Evolutionary conservation across 2,797 vertebrate species (phyloP).

Genomic region (Masticophis lateralis): DNA sequence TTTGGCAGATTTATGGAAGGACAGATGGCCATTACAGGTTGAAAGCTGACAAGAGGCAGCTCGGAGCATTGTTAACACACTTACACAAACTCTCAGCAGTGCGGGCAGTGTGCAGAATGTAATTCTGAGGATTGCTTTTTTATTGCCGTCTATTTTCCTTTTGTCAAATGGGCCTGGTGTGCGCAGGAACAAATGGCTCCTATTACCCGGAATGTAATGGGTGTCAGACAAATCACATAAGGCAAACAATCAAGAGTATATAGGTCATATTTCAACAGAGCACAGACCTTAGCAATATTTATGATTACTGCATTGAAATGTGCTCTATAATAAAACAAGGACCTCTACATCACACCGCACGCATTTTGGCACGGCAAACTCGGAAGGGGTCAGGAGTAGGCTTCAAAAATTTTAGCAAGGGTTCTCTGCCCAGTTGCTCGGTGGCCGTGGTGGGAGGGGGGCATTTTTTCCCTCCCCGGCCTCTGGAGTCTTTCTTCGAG

Average conservation of each 20-base stretch:
- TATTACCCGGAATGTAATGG: constrained; percentile 87
- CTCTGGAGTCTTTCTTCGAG: too few relatives aligned
- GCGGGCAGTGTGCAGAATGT: constrained; percentile 77
- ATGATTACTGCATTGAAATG: constrained; percentile 87
- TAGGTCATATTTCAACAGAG: constrained; percentile 82
- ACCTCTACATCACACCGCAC: constrained; percentile 79
- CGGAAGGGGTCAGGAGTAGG: constrained; percentile 48
- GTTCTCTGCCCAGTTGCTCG: too few relatives aligned
- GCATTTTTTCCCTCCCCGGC: too few relatives aligned
- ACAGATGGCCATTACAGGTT: constrained; percentile 95
- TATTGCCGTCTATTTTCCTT: constrained; percentile 83
- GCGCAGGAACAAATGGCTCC: constrained; percentile 91
- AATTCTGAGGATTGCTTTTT: constrained; percentile 86
- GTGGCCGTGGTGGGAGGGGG: too few relatives aligned
- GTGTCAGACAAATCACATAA: constrained; percentile 83
- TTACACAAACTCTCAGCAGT: constrained; percentile 89
- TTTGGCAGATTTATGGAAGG: constrained; percentile 91
- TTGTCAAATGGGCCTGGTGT: constrained; percentile 83
- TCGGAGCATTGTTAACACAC: constrained; percentile 97
- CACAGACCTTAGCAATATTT: constrained; percentile 80
- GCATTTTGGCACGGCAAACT: constrained; percentile 80
- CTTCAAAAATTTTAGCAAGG: too few relatives aligned
- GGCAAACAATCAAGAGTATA: constrained; percentile 83
- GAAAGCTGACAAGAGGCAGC: constrained; percentile 95
- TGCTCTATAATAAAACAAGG: constrained; percentile 83